phyloP scores from a whole-genome alignment of 2,888 invertebrate species.

The Agrilus cyanescens region DNA sequence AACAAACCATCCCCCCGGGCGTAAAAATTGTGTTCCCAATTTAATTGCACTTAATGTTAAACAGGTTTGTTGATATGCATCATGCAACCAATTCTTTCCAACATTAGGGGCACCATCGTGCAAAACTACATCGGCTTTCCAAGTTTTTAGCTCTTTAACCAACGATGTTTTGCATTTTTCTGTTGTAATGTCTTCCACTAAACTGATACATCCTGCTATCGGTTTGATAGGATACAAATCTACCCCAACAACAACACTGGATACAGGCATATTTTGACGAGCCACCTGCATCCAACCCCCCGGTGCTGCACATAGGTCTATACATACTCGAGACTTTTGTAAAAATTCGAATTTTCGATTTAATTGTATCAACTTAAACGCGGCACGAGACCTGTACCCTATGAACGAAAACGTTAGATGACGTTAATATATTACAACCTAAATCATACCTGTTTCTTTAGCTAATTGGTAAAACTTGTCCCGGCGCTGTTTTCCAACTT shows the following conservation, averaged over 20 bases:
- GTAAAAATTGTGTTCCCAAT: slow-evolving; percentile 78
- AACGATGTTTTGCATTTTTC: slow-evolving; percentile 79
- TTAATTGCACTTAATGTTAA: slow-evolving; percentile 88
- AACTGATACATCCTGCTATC: slow-evolving; percentile 78
- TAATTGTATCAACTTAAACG: slow-evolving; percentile 97
- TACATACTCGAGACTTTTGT: slow-evolving; percentile 88
- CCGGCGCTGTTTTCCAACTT: slow-evolving; percentile 94
- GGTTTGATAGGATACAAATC: slow-evolving; percentile 91
- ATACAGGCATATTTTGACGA: slow-evolving; percentile 93
- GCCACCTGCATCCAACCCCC: slow-evolving; percentile 99
- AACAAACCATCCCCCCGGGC: slow-evolving; percentile 91
- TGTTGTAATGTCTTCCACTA: slow-evolving; percentile 93
- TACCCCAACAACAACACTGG: slow-evolving; percentile 88
- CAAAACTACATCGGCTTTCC: slow-evolving; percentile 94
- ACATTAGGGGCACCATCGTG: slow-evolving; percentile 99
- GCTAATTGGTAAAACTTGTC: slow-evolving; percentile 98
- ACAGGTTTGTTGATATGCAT: slow-evolving; percentile 90
- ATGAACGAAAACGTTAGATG: slow-evolving; percentile 13
- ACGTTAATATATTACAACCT: neutral
- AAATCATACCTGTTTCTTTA: slow-evolving; percentile 82
- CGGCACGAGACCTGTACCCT: slow-evolving; percentile 95
- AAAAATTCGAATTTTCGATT: slow-evolving; percentile 96
- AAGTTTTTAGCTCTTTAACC: slow-evolving; percentile 77
- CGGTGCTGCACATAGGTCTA: slow-evolving; percentile 98
- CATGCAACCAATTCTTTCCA: slow-evolving; percentile 91